phyloP scores from a whole-genome alignment of 1,140 invertebrate genomes.

The Brachionus manjavacas region DNA sequence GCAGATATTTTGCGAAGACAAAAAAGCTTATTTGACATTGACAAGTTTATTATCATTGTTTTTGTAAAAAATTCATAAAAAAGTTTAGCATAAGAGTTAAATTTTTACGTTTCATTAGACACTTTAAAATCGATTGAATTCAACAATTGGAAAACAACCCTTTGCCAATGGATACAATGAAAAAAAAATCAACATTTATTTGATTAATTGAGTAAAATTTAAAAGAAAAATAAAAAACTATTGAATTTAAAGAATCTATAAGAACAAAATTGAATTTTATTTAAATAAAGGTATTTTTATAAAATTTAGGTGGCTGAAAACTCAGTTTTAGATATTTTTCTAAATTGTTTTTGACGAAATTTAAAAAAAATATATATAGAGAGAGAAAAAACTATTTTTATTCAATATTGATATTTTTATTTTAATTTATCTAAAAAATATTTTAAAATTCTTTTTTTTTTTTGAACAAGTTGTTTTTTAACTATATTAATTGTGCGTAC shows the following conservation, averaged over 20 bases:
- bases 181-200: not conserved
- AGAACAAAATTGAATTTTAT: not conserved
- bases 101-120: not conserved
- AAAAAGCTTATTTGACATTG: not conserved
- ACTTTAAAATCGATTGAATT: not conserved
- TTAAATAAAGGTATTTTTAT: not conserved
- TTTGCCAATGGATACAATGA: not conserved
- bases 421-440: slow-evolving; percentile 34
- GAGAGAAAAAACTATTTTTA: slow-evolving; percentile 3
- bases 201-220: not conserved
- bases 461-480: not conserved
- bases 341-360: not conserved
- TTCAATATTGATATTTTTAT: slow-evolving; percentile 34
- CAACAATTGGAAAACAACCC: not conserved
- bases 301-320: not conserved
- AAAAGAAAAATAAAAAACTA: not conserved
- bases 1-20: not conserved
- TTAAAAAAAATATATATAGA: not conserved
- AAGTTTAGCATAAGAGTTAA: no score
- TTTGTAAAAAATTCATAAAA: no score
- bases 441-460: not conserved
- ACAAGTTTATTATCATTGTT: not conserved
- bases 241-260: not conserved
- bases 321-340: not conserved
- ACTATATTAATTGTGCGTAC: slow-evolving; percentile 24